Conservation (phyloP, 2,113 vertebrate genomes). For the Neodon shergylaensis region DNA sequence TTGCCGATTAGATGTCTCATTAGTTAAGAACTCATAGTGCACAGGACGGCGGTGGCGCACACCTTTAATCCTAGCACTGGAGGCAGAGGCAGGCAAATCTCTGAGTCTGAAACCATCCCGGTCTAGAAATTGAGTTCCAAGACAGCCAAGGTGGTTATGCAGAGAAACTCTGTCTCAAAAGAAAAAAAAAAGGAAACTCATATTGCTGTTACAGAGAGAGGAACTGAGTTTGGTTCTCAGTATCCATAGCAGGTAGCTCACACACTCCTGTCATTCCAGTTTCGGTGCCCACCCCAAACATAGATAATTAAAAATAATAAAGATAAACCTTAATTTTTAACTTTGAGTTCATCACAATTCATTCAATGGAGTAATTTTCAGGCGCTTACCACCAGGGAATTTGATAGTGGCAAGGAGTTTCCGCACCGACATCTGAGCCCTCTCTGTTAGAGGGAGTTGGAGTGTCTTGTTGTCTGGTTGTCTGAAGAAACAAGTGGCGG, state of each 20-base stretch:
- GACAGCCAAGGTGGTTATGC: not conserved
- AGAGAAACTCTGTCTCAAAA: not conserved
- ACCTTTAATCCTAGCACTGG: not conserved
- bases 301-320: not conserved
- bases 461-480: not conserved
- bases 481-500: not conserved
- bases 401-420: not conserved
- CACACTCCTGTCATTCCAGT: not conserved
- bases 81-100: not conserved
- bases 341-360: not conserved
- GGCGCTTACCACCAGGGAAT: not conserved
- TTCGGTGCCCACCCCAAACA: not conserved
- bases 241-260: not conserved
- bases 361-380: not conserved
- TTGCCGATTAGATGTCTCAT: not conserved
- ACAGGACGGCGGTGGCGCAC: accelerated
- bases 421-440: not conserved
- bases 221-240: not conserved
- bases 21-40: not conserved
- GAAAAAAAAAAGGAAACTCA: not conserved
- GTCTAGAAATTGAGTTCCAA: not conserved
- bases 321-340: not conserved
- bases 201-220: not conserved
- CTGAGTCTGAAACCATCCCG: not conserved
- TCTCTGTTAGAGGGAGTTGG: not conserved